These are phyloP conservation scores for Spicauda simplicius DNA, from an alignment of 2,888 invertebrate species.

Conservation along the genomic window DNA sequence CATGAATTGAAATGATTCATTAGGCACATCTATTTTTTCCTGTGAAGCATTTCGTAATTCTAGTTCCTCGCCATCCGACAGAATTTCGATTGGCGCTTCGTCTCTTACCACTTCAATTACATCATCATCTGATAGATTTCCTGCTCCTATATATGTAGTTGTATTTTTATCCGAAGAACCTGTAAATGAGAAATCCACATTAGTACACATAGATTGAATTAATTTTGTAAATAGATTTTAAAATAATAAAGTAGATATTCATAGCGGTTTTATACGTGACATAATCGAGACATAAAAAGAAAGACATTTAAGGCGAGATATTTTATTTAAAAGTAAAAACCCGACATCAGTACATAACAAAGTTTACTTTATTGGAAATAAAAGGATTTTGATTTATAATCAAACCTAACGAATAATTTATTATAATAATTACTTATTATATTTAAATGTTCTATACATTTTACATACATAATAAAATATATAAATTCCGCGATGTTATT, in stretches of 20 bases:
- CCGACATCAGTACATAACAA: too few relatives aligned
- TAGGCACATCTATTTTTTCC: conserved; percentile 22
- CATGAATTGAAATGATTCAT: conserved; percentile 29
- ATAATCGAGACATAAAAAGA: background rate
- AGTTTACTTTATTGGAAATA: too few relatives aligned
- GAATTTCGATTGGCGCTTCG: conserved; percentile 75
- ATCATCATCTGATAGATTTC: conserved; percentile 68
- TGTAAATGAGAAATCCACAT: conserved; percentile 1
- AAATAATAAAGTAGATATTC: background rate
- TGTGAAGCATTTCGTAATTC: conserved; percentile 54
- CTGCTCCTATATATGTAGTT: conserved; percentile 29
- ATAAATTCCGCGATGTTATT: too few relatives aligned
- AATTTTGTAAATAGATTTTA: too few relatives aligned
- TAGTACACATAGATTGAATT: background rate
- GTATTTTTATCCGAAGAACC: conserved; percentile 32
- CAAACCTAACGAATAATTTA: too few relatives aligned
- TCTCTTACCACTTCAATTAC: conserved; percentile 77
- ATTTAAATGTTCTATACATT: too few relatives aligned
- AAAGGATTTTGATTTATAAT: too few relatives aligned
- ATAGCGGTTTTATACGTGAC: background rate
- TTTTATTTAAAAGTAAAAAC: background rate
- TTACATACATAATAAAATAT: too few relatives aligned
- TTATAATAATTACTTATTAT: too few relatives aligned
- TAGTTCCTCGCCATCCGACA: conserved; percentile 74
- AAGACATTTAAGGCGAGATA: background rate